Evolutionary conservation across 2,888 invertebrate species (phyloP).

Genomic region (Margaritifera margaritifera): DNA sequence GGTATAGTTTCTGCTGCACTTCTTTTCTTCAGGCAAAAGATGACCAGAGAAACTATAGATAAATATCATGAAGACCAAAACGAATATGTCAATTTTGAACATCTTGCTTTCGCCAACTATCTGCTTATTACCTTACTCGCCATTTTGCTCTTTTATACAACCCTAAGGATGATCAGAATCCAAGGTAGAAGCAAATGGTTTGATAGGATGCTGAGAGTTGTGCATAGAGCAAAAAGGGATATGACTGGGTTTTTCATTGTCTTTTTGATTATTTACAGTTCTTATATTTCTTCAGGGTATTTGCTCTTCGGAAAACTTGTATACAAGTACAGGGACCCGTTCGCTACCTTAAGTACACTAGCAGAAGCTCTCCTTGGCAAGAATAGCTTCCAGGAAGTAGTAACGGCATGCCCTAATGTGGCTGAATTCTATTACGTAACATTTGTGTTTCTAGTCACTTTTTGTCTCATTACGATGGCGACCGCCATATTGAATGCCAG

Average conservation of each 20-base stretch:
- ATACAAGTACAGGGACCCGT: background rate
- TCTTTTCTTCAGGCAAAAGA: background rate
- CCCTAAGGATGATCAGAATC: constrained; percentile 3
- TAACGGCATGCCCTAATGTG: background rate
- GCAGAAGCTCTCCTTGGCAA: constrained; percentile 7
- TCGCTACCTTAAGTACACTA: constrained; percentile 1
- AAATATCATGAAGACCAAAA: constrained; percentile 1
- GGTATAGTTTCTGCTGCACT: background rate
- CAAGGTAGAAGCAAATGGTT: constrained; percentile 4
- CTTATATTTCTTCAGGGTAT: constrained; percentile 2
- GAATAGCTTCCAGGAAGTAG: background rate
- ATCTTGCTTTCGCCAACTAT: constrained; percentile 6
- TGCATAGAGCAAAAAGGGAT: background rate
- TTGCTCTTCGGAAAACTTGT: constrained; percentile 6
- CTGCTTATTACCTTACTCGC: constrained; percentile 5
- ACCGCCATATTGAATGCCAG: constrained; percentile 10
- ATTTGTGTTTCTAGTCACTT: constrained; percentile 2
- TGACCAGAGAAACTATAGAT: background rate
- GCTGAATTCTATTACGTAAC: constrained; percentile 9
- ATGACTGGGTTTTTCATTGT: constrained; percentile 6
- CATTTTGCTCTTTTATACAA: constrained; percentile 1
- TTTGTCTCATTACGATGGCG: constrained; percentile 7
- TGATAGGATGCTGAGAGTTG: background rate
- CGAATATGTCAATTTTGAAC: constrained; percentile 9
- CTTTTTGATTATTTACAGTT: constrained; percentile 1